Percentiles rank a stretch among this genome's conserved stretches.
phyloP scores from a whole-genome alignment of 2,797 vertebrate genomes.

The Acrocephalus scirpaceus region DNA sequence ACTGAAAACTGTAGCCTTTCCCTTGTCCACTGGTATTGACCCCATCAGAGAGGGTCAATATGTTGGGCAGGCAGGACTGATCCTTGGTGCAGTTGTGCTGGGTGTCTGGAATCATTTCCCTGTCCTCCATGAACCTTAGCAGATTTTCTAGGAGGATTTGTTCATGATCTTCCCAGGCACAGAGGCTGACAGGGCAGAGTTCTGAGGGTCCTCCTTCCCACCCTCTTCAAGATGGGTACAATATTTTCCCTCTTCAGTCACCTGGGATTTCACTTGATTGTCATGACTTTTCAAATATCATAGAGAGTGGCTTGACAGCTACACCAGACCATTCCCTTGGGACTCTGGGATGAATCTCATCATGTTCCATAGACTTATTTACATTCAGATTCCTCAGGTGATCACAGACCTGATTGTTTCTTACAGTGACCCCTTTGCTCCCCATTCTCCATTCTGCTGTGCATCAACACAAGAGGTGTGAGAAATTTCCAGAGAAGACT shows the following conservation, averaged over 20 bases:
- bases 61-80: neutral
- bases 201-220: neutral
- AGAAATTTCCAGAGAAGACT: neutral
- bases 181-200: neutral
- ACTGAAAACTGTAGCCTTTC: neutral
- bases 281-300: neutral
- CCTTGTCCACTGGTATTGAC: neutral
- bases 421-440: neutral
- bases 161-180: no score
- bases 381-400: neutral
- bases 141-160: neutral
- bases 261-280: neutral
- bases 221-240: neutral
- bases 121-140: neutral
- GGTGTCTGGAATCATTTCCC: neutral
- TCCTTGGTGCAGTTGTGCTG: neutral
- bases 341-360: neutral
- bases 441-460: accelerated
- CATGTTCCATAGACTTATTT: accelerated
- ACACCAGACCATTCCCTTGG: neutral
- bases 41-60: neutral
- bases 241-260: neutral
- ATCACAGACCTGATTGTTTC: neutral
- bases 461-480: no score
- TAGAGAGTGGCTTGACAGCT: neutral